Evolutionary conservation across 2,888 invertebrate species (phyloP).

Genomic region (Drosophila yooni): DNA sequence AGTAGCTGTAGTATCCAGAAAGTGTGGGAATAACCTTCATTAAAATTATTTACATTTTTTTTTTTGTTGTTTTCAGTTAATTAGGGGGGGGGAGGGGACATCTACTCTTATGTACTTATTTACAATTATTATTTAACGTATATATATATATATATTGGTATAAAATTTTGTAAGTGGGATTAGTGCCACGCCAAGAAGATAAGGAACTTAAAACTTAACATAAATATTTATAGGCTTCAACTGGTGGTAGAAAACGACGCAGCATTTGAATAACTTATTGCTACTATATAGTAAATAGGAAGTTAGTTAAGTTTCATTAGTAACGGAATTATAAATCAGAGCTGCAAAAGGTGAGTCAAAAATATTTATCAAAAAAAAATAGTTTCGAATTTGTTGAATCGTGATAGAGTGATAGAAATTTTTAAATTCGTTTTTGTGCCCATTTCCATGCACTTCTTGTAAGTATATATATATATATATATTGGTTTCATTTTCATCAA

Average conservation of each 20-base stretch:
- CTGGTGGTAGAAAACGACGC: slow-evolving; percentile 55
- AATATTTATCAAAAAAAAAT: slow-evolving; percentile 50
- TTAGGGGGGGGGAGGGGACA: slow-evolving; percentile 12
- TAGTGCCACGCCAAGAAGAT: slow-evolving; percentile 63
- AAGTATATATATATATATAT: not conserved
- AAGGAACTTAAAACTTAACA: slow-evolving; percentile 54
- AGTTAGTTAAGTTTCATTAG: slow-evolving; percentile 36
- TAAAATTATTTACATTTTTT: slow-evolving; percentile 63
- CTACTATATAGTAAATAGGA: slow-evolving; percentile 53
- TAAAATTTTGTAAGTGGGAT: slow-evolving; percentile 42
- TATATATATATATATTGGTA: slow-evolving; percentile 25
- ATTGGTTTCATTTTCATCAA: slow-evolving; percentile 43
- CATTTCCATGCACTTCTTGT: slow-evolving; percentile 67
- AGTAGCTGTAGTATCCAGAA: slow-evolving; percentile 27
- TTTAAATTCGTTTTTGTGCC: slow-evolving; percentile 63
- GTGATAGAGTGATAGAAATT: slow-evolving; percentile 52
- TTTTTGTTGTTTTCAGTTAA: slow-evolving; percentile 1
- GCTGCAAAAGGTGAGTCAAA: slow-evolving; percentile 71
- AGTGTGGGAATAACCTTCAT: slow-evolving; percentile 34
- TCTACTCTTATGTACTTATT: slow-evolving; percentile 61
- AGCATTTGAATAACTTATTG: slow-evolving; percentile 61
- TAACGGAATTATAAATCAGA: slow-evolving; percentile 52
- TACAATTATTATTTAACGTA: slow-evolving; percentile 49
- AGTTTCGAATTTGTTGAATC: slow-evolving; percentile 40
- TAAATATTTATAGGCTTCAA: slow-evolving; percentile 41